Evolutionary conservation across 2,113 vertebrate species (phyloP).

Genomic region (Leuciscus idus): DNA sequence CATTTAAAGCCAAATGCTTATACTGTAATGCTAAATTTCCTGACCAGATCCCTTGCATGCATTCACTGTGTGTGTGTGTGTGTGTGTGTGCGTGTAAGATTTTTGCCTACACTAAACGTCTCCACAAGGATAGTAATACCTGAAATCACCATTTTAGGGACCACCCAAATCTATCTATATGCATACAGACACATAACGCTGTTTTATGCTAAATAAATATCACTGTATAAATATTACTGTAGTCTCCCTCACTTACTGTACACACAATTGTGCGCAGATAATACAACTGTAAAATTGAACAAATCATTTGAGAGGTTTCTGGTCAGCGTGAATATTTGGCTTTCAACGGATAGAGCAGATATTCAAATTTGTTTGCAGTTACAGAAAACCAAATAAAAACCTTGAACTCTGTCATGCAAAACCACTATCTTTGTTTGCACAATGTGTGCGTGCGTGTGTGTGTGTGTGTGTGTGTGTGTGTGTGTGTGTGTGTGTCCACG

Average conservation of each 20-base stretch:
- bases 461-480: too few species aligned
- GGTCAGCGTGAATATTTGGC: constrained; percentile 4
- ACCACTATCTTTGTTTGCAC: constrained; percentile 39
- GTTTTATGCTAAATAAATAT: neutral
- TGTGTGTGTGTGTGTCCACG: too few species aligned
- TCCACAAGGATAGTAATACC: neutral
- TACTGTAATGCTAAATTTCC: constrained; percentile 2
- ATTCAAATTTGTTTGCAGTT: constrained; percentile 30
- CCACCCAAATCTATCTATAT: neutral
- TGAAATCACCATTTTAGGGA: neutral
- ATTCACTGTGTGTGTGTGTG: neutral
- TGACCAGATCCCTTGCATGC: neutral
- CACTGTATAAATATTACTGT: neutral
- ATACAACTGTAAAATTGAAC: neutral
- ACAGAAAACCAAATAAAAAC: constrained; percentile 38
- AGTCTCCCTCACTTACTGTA: neutral
- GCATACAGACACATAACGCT: neutral
- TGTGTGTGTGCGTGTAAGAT: neutral
- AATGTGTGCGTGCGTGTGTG: neutral
- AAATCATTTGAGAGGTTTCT: neutral
- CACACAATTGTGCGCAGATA: neutral
- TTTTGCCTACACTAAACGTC: neutral
- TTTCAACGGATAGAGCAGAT: neutral
- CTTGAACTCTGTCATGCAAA: constrained; percentile 38
- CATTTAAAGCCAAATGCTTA: constrained; percentile 10